Evolutionary conservation across 2,113 vertebrate species (phyloP), one percentile per base, ranked within the genome.

Genomic region (Melospiza georgiana): DNA sequence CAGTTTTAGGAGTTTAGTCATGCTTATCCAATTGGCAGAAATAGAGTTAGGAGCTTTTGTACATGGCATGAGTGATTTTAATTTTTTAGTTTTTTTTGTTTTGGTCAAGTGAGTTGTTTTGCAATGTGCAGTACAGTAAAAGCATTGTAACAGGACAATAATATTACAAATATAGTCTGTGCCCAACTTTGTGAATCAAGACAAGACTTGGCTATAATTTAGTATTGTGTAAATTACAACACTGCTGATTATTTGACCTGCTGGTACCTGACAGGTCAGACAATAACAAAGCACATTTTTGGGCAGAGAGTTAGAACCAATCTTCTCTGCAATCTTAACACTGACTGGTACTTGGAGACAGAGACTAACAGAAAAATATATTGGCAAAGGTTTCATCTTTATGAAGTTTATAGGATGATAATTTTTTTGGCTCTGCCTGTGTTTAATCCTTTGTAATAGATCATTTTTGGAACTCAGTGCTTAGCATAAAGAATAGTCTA

Each of bases 1-100:
- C 39, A 97, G 91, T 96, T 96, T 96, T 55, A 85, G 67, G 79
- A 95, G 68, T 96, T 97, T 62, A 87, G 51, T 89, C 48, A 30
- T 62, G 66, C 86, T 93, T 90, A 87, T 89, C 54, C 67, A 87
- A 30, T 57, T 74, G 96, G 69, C 63, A 95, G 80, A 93, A 93
- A 79, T 44, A 35, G 4, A 8, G 46, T 63, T 85, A 35, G 5
- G 37, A 80, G 71, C n/a, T 69, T 95, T 80, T 91, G 43, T 82
- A 80, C 31, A 16, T 46, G 69, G 25, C 43, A 80, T 73, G n/a
- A 55, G 19, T 20, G 25, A 24, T 55, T 37, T 28, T n/a, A 46
- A 14, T 25, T 43, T 18, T 23, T 51, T 12, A 12, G 12, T 49
- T 41, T 55, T 35, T 35, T 14, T 63, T 52, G 22, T 52, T 58